Evolutionary conservation across 2,113 vertebrate genomes (phyloP), one percentile per base, ranked within the genome.

Genomic region (Hepsetus odoe): DNA sequence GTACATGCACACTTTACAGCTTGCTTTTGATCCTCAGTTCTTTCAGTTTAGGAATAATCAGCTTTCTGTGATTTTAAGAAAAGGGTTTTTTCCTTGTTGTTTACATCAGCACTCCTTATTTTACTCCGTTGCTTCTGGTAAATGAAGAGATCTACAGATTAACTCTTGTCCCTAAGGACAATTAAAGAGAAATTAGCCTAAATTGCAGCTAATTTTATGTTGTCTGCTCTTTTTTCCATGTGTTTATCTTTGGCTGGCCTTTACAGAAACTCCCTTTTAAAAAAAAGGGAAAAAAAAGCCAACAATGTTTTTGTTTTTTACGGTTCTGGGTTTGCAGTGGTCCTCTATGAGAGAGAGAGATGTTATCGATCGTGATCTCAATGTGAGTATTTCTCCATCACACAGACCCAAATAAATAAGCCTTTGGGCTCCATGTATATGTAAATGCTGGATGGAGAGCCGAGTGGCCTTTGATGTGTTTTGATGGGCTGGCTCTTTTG

Each of bases 331-430:
- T 84, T 87, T 95, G 88, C 86, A 93, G 92, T 87, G 90, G 92
- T 92, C 92, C 93, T 88, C 94, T 94, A 92, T 90, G 91, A 85
- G 91, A 94, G 91, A 90, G 86, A 90, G 86, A 90, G 95, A 97
- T 94, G 94, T 94, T 94, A 96, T 97, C 94, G 94, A 95, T 92
- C 91, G 91, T 88, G 94, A 95, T 94, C 94, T 95, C 92, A 95
- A 91, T 70, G 93, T 95, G 88, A 93, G 91, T 94, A 90, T 94
- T 92, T 82, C 61, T 82, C 44, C 66, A 73, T 55, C 70, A 28
- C 14, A 77, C 66, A 58, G 61, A 76, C 26, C 76, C 74, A 46
- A 32, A 61, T 58, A 78, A 78, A 64, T 64, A 72, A 72, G 46
- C 68, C 44, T 32, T 40, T 33, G 49, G 18, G 32, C 59, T 18